Evolutionary conservation across 1,140 invertebrate species (phyloP).

Genomic region (Cheumatopsyche charites): DNA sequence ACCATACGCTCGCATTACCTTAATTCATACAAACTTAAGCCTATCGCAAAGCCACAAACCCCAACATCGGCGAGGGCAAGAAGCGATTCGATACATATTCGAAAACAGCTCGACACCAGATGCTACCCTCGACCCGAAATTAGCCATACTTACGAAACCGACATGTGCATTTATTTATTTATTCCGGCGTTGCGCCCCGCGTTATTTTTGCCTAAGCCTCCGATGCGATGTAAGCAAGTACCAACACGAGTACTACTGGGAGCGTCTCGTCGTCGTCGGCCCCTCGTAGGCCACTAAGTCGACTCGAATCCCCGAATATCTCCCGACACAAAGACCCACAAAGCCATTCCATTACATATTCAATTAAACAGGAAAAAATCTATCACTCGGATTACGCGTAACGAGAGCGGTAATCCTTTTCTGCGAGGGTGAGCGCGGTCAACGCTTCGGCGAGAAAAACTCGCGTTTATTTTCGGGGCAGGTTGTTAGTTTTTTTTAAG

Average conservation of each 20-base stretch:
- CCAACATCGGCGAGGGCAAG: too few relatives aligned
- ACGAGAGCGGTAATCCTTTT: conserved; percentile 46
- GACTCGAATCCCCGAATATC: conserved; percentile 52
- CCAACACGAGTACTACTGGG: conserved; percentile 29
- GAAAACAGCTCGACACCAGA: too few relatives aligned
- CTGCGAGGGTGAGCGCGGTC: conserved; percentile 1
- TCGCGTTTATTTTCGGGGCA: too few relatives aligned
- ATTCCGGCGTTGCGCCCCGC: conserved; percentile 27
- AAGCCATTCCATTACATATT: conserved; percentile 60
- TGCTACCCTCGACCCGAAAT: too few relatives aligned
- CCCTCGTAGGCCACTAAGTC: conserved; percentile 47
- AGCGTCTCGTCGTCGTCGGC: conserved; percentile 48
- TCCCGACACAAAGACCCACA: conserved; percentile 52
- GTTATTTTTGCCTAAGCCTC: conserved; percentile 48
- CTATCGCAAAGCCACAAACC: too few relatives aligned
- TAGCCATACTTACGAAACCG: too few relatives aligned
- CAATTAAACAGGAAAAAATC: conserved; percentile 64
- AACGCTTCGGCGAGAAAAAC: not conserved
- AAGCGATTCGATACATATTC: too few relatives aligned
- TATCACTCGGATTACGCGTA: conserved; percentile 53
- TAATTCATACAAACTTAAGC: too few relatives aligned
- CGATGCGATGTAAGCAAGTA: conserved; percentile 36
- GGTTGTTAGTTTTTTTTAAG: too few relatives aligned
- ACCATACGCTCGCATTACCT: too few relatives aligned
- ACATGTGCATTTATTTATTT: conserved; percentile 5